A percentile compares a stretch with the other conserved stretches of the same genome.
These are phyloP conservation scores for Pteruthius melanotis DNA, from an alignment of 2,113 vertebrate species.

Conservation along the genomic window DNA sequence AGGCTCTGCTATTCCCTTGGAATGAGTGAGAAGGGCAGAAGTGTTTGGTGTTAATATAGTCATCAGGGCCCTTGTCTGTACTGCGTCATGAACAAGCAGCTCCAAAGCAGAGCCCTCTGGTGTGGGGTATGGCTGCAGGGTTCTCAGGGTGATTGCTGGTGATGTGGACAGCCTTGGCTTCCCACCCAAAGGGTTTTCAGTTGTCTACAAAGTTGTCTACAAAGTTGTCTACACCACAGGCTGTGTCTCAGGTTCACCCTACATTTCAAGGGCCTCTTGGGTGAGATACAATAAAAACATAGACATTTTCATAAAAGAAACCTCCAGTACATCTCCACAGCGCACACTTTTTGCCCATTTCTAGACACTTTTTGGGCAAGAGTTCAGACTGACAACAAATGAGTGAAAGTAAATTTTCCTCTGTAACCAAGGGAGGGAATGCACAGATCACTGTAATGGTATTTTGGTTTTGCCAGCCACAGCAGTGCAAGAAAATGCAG, in stretches of 20 bases:
- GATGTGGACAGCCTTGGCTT: background rate
- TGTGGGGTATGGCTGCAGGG: background rate
- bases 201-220: no score
- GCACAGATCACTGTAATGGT: background rate
- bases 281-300: background rate
- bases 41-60: background rate
- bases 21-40: background rate
- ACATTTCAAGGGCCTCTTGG: background rate
- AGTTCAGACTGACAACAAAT: background rate
- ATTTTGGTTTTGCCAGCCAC: background rate
- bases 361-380: background rate
- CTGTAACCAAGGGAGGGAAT: background rate
- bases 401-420: background rate
- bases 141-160: background rate
- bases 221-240: no score
- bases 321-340: background rate
- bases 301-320: background rate
- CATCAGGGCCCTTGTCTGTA: background rate
- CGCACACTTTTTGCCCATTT: background rate
- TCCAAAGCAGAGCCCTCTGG: background rate
- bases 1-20: background rate
- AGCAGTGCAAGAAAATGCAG: background rate
- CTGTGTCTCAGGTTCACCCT: background rate
- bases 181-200: background rate
- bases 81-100: background rate